Percentiles rank a stretch among this genome's conserved stretches.
These are phyloP conservation scores for Molossus molossus DNA, from an alignment of 2,797 vertebrate species.

Conservation along the genomic window DNA sequence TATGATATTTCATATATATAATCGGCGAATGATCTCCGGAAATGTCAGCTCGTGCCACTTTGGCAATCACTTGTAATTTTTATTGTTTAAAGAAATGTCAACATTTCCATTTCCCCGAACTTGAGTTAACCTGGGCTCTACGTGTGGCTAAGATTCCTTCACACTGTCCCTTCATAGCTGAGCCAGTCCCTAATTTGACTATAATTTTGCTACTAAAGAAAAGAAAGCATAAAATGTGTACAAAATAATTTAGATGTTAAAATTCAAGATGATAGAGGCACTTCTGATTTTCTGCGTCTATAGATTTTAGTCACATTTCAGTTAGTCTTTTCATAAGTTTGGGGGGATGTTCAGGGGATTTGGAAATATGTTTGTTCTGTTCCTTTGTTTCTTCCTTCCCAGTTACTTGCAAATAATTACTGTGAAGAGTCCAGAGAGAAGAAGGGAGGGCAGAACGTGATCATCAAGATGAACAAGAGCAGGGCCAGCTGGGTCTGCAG, in stretches of 20 bases:
- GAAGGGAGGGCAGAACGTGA: neutral
- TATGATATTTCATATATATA: constrained; percentile 88
- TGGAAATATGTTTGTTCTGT: constrained; percentile 19
- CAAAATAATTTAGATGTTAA: constrained; percentile 52
- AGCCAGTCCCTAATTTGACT: constrained; percentile 82
- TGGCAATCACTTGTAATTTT: constrained; percentile 86
- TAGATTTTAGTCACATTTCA: constrained; percentile 61
- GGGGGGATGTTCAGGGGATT: constrained; percentile 63
- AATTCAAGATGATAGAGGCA: neutral
- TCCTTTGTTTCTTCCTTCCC: neutral
- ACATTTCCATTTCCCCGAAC: constrained; percentile 79
- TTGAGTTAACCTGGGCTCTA: constrained; percentile 82
- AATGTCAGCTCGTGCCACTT: constrained; percentile 82
- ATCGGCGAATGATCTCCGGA: constrained; percentile 84
- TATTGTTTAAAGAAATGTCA: constrained; percentile 86
- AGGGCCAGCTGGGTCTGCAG: neutral
- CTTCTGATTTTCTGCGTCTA: constrained; percentile 67
- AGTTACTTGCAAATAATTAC: constrained; percentile 76
- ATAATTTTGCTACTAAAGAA: constrained; percentile 65
- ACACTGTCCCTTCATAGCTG: constrained; percentile 72
- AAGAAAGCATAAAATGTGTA: neutral
- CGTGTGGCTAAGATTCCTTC: constrained; percentile 78
- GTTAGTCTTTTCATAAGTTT: constrained; percentile 64
- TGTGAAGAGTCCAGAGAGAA: neutral
- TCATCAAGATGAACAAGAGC: neutral